phyloP scores from a whole-genome alignment of 1,140 invertebrate species.

The Lordiphosa clarofinis region DNA sequence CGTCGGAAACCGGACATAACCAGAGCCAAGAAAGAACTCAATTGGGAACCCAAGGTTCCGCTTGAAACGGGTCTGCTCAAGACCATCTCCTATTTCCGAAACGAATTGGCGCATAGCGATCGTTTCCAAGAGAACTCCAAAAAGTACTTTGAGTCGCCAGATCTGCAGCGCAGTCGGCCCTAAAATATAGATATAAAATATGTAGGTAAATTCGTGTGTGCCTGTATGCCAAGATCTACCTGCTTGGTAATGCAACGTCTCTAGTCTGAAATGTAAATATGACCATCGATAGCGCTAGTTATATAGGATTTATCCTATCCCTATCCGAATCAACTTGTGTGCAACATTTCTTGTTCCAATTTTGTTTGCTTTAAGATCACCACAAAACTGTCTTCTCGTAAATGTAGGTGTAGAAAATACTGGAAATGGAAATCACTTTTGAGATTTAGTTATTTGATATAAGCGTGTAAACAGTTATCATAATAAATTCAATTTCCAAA shows the following conservation, averaged over 20 bases:
- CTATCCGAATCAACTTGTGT: slow-evolving; percentile 5
- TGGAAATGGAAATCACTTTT: too few relatives aligned
- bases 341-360: slow-evolving; percentile 5
- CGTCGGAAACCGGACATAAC: slow-evolving; percentile 95
- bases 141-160: slow-evolving; percentile 72
- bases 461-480: too few relatives aligned
- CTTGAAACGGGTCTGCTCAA: slow-evolving; percentile 90
- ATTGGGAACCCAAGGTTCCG: slow-evolving; percentile 96
- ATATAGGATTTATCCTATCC: slow-evolving; percentile 13
- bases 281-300: slow-evolving; percentile 70
- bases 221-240: slow-evolving; percentile 20
- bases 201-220: slow-evolving; percentile 31
- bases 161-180: slow-evolving; percentile 46
- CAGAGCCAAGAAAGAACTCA: slow-evolving; percentile 90
- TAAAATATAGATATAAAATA: slow-evolving; percentile 16
- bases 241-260: slow-evolving; percentile 50
- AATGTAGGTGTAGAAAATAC: too few relatives aligned
- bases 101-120: slow-evolving; percentile 86
- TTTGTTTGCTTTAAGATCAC: background rate
- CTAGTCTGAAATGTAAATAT: slow-evolving; percentile 77
- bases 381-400: too few relatives aligned
- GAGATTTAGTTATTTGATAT: too few relatives aligned
- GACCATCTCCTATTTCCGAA: slow-evolving; percentile 95
- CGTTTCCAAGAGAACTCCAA: slow-evolving; percentile 71
- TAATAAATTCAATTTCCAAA: too few relatives aligned